phyloP scores from a whole-genome alignment of 2,797 vertebrate genomes.

The Oreochromis grahami region DNA sequence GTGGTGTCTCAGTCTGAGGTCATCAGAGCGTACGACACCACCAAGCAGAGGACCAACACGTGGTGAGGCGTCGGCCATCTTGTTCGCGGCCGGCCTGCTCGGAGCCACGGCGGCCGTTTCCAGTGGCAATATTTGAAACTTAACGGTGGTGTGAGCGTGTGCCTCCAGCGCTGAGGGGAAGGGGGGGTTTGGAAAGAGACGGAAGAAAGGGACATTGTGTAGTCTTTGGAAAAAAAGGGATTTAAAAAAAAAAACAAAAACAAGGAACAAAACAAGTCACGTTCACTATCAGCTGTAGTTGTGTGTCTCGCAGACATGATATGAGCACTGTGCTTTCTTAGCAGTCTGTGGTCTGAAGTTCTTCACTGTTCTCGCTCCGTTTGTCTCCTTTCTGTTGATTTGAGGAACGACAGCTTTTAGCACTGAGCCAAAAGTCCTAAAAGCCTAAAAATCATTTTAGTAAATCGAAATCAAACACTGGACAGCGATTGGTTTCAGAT shows the following conservation, averaged over 20 bases:
- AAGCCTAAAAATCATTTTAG: background rate
- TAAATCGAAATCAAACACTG: constrained; percentile 23
- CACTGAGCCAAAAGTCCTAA: constrained; percentile 33
- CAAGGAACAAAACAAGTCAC: constrained; percentile 44
- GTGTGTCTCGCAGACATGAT: constrained; percentile 79
- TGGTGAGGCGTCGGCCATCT: constrained; percentile 80
- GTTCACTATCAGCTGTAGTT: constrained; percentile 73
- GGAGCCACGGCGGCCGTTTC: constrained; percentile 33
- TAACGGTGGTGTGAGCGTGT: constrained; percentile 16
- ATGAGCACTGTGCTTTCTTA: constrained; percentile 80
- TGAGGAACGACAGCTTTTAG: constrained; percentile 27
- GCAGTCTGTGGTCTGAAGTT: constrained; percentile 69
- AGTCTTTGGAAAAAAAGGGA: constrained; percentile 28
- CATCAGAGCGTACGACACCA: constrained; percentile 96
- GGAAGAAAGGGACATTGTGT: constrained; percentile 23
- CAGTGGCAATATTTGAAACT: constrained; percentile 28
- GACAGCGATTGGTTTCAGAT: background rate
- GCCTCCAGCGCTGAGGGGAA: constrained; percentile 31
- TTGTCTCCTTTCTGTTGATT: constrained; percentile 45
- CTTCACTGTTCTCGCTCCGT: constrained; percentile 74
- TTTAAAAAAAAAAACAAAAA: background rate
- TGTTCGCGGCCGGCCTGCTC: constrained; percentile 19
- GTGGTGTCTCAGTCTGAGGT: constrained; percentile 98
- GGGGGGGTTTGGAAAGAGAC: constrained; percentile 17
- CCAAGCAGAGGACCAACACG: constrained; percentile 91